Evolutionary conservation across 2,888 invertebrate species (phyloP), one percentile per base, ranked within the genome.

Genomic region (Rhogogaster chlorosoma): DNA sequence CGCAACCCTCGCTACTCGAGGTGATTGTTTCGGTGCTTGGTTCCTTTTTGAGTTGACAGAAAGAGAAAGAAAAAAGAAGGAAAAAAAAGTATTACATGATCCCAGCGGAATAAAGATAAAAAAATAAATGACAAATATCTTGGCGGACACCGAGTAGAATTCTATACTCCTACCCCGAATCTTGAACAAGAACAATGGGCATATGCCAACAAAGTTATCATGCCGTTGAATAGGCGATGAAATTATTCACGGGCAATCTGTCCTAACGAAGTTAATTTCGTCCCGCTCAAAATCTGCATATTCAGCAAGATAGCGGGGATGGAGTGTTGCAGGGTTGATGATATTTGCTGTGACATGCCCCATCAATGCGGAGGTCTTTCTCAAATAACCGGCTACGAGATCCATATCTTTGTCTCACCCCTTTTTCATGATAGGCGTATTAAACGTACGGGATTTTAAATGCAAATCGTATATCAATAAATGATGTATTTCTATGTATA

Each of bases 171-270:
- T 42, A 45, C 70, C 42, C 29, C 49, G 45, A 45, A 67, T 83
- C 83, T 83, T 70, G 67, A 83, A 83, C 42, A 64, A 86, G 89
- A 85, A 90, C 91, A 90, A 90, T 90, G 90, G 90, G 91, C 91
- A 89, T 90, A 90, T 89, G 91, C 90, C 91, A 90, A 92, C 91
- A 90, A 91, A 92, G 92, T 92, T 91, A 92, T 92, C 91, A 89
- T 89, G 89, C 88, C 87, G 89, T 88, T 90, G 90, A 91, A 91
- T 90, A 88, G 90, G 88, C 89, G 89, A 91, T 91, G 91, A 90
- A 92, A 92, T 92, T 92, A 92, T 91, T 92, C 91, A 92, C 91
- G 91, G 91, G 90, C 92, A 91, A 92, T 92, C 92, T 91, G 91
- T 91, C 91, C 90, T 91, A 92, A 92, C 90, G 89, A 90, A 91